Conservation (phyloP, 2,113 vertebrate genomes). For the Romanogobio albipinnatus region DNA sequence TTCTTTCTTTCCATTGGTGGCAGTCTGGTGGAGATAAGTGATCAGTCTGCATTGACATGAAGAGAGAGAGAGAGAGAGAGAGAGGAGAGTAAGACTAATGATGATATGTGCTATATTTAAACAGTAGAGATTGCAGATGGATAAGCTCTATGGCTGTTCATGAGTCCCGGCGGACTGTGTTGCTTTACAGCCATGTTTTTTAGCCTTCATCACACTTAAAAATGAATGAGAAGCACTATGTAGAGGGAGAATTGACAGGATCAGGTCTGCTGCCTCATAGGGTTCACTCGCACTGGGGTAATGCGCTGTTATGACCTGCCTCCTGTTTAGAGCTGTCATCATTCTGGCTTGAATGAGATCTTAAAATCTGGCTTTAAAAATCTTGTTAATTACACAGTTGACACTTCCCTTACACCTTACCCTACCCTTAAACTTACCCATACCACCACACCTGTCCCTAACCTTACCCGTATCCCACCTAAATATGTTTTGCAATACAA, state of each 20-base stretch:
- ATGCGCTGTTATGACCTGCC: not conserved
- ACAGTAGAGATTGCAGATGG: slow-evolving; percentile 40
- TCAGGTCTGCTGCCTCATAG: not conserved
- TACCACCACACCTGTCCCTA: too few relatives aligned
- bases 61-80: slow-evolving; percentile 28
- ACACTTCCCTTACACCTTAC: too few relatives aligned
- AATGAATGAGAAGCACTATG: slow-evolving; percentile 36
- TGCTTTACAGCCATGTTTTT: slow-evolving; percentile 32
- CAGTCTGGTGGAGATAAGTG: not conserved
- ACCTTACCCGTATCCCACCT: too few relatives aligned
- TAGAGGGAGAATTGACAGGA: slow-evolving; percentile 6
- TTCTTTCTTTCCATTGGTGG: not conserved
- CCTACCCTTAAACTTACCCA: too few relatives aligned
- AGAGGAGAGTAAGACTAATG: slow-evolving; percentile 32
- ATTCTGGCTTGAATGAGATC: too few relatives aligned
- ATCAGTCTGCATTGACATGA: slow-evolving; percentile 19
- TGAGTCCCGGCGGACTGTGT: slow-evolving; percentile 22
- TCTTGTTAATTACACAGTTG: too few relatives aligned
- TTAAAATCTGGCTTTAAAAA: too few relatives aligned
- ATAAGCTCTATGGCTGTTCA: slow-evolving; percentile 35
- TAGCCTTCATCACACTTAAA: slow-evolving; percentile 35
- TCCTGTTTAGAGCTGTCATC: not conserved
- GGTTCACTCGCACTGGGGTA: not conserved
- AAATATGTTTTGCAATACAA: too few relatives aligned
- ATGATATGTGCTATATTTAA: slow-evolving; percentile 42